Evolutionary conservation across 2,797 vertebrate genomes (phyloP).

Genomic region (Acanthiza pusilla): DNA sequence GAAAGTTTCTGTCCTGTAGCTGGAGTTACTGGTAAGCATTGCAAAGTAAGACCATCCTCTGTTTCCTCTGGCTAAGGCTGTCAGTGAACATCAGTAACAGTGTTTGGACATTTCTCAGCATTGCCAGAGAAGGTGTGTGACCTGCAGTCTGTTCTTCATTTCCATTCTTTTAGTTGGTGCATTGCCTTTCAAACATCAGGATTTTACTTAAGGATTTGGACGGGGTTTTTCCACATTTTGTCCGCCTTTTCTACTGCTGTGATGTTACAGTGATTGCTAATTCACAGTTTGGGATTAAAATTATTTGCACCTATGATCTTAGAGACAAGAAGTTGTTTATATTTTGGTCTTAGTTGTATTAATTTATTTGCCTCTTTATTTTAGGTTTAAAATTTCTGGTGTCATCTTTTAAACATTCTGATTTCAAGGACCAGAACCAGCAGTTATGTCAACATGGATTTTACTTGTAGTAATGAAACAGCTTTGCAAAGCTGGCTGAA

Average conservation of each 20-base stretch:
- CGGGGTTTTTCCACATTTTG: accelerated
- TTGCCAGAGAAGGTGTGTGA: background rate
- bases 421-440: background rate
- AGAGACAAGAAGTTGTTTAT: background rate
- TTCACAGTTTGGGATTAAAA: background rate
- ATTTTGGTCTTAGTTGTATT: background rate
- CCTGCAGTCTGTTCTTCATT: background rate
- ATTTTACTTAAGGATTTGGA: background rate
- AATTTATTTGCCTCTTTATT: background rate
- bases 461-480: background rate
- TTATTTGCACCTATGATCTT: background rate
- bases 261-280: background rate
- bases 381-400: background rate
- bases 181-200: background rate
- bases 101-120: background rate
- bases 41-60: background rate
- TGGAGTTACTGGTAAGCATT: background rate
- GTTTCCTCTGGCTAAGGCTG: background rate
- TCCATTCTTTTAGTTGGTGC: background rate
- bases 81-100: background rate
- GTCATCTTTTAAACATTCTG: background rate
- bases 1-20: background rate
- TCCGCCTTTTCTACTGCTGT: background rate
- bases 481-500: background rate
- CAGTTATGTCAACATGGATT: background rate